phyloP scores from a whole-genome alignment of 1,140 invertebrate species.

The Holotrichia oblita region DNA sequence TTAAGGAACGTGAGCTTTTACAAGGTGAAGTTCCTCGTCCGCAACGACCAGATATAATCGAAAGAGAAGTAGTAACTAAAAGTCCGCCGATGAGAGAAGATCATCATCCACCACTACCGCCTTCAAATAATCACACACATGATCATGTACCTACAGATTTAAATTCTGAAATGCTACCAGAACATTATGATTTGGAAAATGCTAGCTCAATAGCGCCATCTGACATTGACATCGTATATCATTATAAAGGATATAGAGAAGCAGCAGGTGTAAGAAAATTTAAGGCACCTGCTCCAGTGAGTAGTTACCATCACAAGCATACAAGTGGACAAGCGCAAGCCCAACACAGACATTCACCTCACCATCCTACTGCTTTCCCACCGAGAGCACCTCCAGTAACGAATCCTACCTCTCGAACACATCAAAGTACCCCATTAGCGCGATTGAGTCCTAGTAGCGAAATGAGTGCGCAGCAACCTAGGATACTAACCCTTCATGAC shows the following conservation, averaged over 20 bases:
- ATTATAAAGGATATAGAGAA: constrained; percentile 93
- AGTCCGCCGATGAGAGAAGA: constrained; percentile 79
- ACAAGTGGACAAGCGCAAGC: constrained; percentile 66
- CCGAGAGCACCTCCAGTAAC: constrained; percentile 75
- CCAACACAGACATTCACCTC: constrained; percentile 78
- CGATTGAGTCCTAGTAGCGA: constrained; percentile 91
- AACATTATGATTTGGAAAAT: constrained; percentile 97
- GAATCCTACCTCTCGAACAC: constrained; percentile 69
- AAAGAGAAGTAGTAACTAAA: constrained; percentile 85
- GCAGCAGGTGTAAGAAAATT: constrained; percentile 82
- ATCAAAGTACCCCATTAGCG: constrained; percentile 89
- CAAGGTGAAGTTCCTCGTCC: constrained; percentile 72
- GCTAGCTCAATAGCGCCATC: constrained; percentile 96
- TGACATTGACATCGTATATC: constrained; percentile 96
- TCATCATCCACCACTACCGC: constrained; percentile 77
- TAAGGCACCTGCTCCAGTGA: constrained; percentile 80
- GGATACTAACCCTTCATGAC: constrained; percentile 91
- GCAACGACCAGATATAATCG: constrained; percentile 91
- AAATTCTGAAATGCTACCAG: constrained; percentile 83
- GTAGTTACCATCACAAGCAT: constrained; percentile 82
- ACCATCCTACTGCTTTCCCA: constrained; percentile 73
- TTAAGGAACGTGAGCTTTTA: constrained; percentile 84
- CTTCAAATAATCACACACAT: constrained; percentile 73
- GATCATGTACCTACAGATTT: constrained; percentile 72
- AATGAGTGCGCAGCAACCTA: constrained; percentile 87